phyloP scores from a whole-genome alignment of 2,888 invertebrate species.

The Meteorus colon region DNA sequence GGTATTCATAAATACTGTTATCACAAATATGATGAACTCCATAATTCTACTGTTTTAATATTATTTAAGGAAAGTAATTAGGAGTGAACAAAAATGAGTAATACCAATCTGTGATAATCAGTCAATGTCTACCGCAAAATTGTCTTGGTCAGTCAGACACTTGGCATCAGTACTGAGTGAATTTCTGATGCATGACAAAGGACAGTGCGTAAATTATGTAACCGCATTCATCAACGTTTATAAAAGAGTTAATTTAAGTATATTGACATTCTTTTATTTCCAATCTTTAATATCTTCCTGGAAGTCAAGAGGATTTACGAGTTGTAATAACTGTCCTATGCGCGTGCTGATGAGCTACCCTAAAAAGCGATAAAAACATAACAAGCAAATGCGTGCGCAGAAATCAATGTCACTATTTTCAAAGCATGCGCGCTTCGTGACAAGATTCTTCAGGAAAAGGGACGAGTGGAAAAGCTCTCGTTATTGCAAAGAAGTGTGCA shows the following conservation, averaged over 20 bases:
- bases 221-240: background rate
- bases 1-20: no score
- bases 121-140: background rate
- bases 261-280: no score
- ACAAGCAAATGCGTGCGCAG: conserved; percentile 65
- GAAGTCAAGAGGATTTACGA: background rate
- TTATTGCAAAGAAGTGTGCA: background rate
- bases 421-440: conserved; percentile 67
- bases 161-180: no score
- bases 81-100: no score
- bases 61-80: no score
- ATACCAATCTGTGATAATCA: no score
- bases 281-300: background rate
- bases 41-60: no score
- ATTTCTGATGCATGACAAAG: no score
- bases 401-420: conserved; percentile 71
- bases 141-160: no score
- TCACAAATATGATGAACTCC: no score
- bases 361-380: conserved; percentile 8
- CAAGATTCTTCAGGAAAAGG: conserved; percentile 28
- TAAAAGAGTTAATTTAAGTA: no score
- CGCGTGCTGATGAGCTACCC: background rate
- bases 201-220: background rate
- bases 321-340: background rate
- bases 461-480: background rate